Evolutionary conservation across 2,888 invertebrate species (phyloP).

Genomic region (Drosophila picticornis): DNA sequence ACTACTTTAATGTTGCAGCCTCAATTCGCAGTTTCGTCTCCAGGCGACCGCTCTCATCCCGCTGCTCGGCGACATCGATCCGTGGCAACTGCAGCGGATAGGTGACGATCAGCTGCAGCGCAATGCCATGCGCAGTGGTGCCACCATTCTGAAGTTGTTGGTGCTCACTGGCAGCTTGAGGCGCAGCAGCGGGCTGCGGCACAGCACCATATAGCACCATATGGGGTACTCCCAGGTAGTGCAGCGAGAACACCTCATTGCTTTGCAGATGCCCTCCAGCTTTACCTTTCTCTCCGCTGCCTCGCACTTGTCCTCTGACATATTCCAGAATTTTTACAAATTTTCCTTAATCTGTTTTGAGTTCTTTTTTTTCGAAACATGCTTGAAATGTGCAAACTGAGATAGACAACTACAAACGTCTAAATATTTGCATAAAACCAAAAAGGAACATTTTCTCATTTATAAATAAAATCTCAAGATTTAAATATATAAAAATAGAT

Average conservation of each 20-base stretch:
- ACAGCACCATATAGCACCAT: conserved; percentile 59
- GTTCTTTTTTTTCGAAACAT: conserved; percentile 17
- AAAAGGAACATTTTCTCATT: background rate
- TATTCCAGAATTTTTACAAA: conserved; percentile 24
- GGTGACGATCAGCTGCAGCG: conserved; percentile 63
- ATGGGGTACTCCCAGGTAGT: conserved; percentile 67
- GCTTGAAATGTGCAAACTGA: conserved; percentile 42
- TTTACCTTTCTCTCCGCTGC: background rate
- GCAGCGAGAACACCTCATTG: conserved; percentile 64
- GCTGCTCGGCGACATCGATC: conserved; percentile 60
- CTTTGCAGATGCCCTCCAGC: conserved; percentile 49
- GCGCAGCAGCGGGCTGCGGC: conserved; percentile 48
- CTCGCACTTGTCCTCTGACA: conserved; percentile 24
- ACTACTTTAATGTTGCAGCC: conserved; percentile 30
- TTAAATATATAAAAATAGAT: background rate
- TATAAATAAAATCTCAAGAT: background rate
- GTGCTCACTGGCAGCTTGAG: conserved; percentile 63
- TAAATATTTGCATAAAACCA: conserved; percentile 35
- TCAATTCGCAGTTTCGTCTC: conserved; percentile 45
- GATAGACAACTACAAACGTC: conserved; percentile 8
- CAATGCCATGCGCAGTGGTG: conserved; percentile 35
- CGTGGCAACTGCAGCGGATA: conserved; percentile 60
- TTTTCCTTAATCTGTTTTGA: conserved; percentile 6
- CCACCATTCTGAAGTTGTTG: conserved; percentile 46
- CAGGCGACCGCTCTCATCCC: conserved; percentile 50